Evolutionary conservation across 2,888 invertebrate genomes (phyloP), one percentile per base, ranked within the genome.

Genomic region (Mylabris sibirica): DNA sequence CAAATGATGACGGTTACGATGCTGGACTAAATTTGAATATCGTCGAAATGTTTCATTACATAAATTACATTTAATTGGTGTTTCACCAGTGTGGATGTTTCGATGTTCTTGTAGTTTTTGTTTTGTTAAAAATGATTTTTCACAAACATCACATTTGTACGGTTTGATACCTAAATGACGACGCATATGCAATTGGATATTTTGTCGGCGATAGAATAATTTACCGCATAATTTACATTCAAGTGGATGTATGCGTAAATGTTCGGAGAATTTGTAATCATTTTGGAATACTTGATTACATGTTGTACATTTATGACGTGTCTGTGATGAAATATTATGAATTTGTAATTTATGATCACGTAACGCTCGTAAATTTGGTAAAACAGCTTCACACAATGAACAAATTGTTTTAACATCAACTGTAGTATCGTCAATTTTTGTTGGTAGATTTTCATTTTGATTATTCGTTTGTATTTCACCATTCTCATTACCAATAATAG

Each of bases 211-310:
- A 79, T 89, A 90, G 67, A 84, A 87, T 92, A 95, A 80, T 90
- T 94, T 94, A 14, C 93, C 93, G 80, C 95, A 95, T 20, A 93
- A 90, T 70, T 91, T 88, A 76, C 95, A 95, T 84, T 94, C 94
- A 65, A 95, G 87, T 0, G 95, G 95, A 83, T 95, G 95, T 59
- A 91, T 88, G 78, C 91, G 91, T 44, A 95, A 87, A 82, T 95
- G 95, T 3, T 89, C 89, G 73, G 91, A 90, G 81, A 91, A 94
- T 11, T 89, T 87, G 12, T 88, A 88, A 14, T 93, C 92, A 0
- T 89, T 90, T 4, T 88, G 85, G 79, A 93, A 94, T 78, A 90
- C 89, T 74, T 90, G 89, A 62, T 87, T 87, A 79, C 92, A 92
- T 14, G 89, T 89, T 73, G 87, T 87, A 78, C 92, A 92, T 72